phyloP scores from a whole-genome alignment of 1,140 invertebrate species.

The Pemphigus obesinymphae region DNA sequence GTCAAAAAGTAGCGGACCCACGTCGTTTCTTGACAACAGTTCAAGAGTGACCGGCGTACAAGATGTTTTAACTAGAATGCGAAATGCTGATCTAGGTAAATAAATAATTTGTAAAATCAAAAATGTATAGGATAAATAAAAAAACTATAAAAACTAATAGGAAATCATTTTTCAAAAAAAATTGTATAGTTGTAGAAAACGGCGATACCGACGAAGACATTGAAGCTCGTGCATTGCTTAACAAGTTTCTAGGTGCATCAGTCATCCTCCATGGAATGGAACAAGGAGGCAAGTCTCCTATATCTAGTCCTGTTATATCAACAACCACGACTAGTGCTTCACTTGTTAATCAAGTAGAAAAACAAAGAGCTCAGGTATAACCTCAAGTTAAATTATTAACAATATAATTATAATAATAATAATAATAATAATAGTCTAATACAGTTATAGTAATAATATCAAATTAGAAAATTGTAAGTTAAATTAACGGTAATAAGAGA shows the following conservation, averaged over 20 bases:
- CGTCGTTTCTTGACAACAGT: slow-evolving; percentile 61
- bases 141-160: neutral
- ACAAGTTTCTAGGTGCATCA: slow-evolving; percentile 73
- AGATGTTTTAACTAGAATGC: slow-evolving; percentile 69
- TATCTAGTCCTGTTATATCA: neutral
- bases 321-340: slow-evolving; percentile 43
- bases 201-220: slow-evolving; percentile 61
- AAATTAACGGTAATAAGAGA: too few relatives aligned
- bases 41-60: slow-evolving; percentile 65
- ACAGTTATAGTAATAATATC: too few relatives aligned
- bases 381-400: too few relatives aligned
- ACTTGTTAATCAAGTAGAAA: slow-evolving; percentile 49
- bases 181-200: slow-evolving; percentile 55
- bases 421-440: too few relatives aligned
- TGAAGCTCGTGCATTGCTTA: slow-evolving; percentile 67
- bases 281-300: slow-evolving; percentile 44
- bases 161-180: too few relatives aligned
- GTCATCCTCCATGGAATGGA: slow-evolving; percentile 69
- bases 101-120: neutral
- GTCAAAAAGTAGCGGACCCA: slow-evolving; percentile 15
- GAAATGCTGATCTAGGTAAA: slow-evolving; percentile 63
- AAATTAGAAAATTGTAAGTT: too few relatives aligned
- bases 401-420: too few relatives aligned
- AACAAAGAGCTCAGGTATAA: slow-evolving; percentile 45
- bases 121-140: neutral